Conservation (phyloP, 2,113 vertebrate genomes). For the Hystrix brachyura region DNA sequence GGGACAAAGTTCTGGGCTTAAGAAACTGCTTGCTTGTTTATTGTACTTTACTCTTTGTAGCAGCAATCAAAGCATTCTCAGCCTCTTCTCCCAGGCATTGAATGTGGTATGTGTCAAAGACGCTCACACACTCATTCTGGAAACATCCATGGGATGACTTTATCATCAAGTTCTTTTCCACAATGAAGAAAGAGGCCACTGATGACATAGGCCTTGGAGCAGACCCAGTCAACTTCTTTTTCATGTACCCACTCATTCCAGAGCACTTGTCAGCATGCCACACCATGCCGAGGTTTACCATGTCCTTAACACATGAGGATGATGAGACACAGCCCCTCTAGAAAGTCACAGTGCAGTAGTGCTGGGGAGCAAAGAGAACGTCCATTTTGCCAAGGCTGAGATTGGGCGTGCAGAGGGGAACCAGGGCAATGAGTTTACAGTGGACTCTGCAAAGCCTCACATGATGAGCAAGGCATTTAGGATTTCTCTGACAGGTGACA, state of each 20-base stretch:
- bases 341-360: neutral
- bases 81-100: neutral
- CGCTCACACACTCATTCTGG: neutral
- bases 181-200: neutral
- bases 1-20: constrained; percentile 20
- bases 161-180: neutral
- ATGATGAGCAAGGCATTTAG: neutral
- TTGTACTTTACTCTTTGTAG: neutral
- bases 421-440: neutral
- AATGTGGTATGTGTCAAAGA: neutral
- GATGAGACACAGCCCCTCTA: neutral
- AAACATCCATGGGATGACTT: neutral
- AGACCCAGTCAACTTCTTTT: neutral
- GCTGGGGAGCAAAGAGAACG: rapidly evolving
- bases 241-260: neutral
- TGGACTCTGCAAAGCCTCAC: neutral
- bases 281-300: neutral
- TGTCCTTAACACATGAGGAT: neutral
- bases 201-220: neutral
- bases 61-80: neutral
- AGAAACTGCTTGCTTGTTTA: neutral
- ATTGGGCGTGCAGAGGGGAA: neutral
- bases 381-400: neutral
- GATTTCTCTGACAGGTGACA: neutral
- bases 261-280: neutral